Conservation (phyloP, 2,113 vertebrate genomes). For the Trinectes maculatus region DNA sequence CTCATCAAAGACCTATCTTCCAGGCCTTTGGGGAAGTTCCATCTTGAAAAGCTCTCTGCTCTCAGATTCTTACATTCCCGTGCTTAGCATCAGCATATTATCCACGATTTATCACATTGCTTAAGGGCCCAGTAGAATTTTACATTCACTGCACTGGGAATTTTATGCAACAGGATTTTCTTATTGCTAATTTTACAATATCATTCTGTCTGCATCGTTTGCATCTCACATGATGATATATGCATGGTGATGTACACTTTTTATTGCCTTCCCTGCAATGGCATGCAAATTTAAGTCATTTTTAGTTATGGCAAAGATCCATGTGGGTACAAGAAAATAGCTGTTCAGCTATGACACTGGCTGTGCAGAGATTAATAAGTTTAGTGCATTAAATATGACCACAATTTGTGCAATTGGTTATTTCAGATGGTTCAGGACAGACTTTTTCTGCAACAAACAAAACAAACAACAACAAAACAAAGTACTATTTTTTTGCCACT, state of each 20-base stretch:
- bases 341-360: neutral
- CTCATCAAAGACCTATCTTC: constrained; percentile 66
- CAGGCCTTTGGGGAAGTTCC: constrained; percentile 38
- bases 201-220: constrained; percentile 19
- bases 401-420: too few relatives aligned
- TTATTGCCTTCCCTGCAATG: neutral
- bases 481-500: neutral
- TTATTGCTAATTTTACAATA: constrained; percentile 23
- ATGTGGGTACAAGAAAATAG: neutral
- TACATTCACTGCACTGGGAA: constrained; percentile 27
- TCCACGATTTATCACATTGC: constrained; percentile 45
- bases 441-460: too few relatives aligned
- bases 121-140: constrained; percentile 30
- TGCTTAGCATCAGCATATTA: constrained; percentile 39
- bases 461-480: neutral
- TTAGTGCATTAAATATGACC: neutral
- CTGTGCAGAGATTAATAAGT: neutral
- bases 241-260: neutral
- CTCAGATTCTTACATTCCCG: constrained; percentile 39
- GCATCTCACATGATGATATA: constrained; percentile 19
- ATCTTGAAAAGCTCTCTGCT: constrained; percentile 43
- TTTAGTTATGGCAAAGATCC: neutral
- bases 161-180: constrained; percentile 9
- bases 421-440: too few relatives aligned
- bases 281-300: neutral